A percentile compares a stretch with the other conserved stretches of the same genome.
Evolutionary conservation across 2,113 vertebrate genomes (phyloP).

Genomic region (Rana temporaria): DNA sequence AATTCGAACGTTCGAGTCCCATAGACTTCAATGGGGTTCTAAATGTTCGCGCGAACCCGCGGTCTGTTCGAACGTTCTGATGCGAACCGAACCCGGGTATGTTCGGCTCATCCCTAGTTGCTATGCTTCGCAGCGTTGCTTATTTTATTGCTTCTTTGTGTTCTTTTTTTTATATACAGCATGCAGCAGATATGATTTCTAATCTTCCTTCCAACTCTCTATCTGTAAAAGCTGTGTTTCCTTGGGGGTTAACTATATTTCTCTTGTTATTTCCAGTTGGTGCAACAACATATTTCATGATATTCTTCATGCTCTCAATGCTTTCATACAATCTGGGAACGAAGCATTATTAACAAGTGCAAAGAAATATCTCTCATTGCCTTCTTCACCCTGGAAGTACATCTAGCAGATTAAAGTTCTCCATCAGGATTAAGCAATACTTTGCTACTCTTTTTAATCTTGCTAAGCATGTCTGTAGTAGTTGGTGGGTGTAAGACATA

Average conservation of each 20-base stretch:
- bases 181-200: neutral
- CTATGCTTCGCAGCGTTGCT: too few relatives aligned
- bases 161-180: too few relatives aligned
- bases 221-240: constrained; percentile 2
- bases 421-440: constrained; percentile 51
- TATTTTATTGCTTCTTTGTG: neutral
- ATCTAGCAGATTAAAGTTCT: constrained; percentile 50
- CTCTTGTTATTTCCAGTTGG: neutral
- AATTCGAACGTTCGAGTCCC: too few relatives aligned
- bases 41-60: too few relatives aligned
- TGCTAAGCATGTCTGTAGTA: constrained; percentile 9
- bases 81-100: too few relatives aligned
- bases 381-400: constrained; percentile 33
- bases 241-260: constrained; percentile 12
- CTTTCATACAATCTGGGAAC: constrained; percentile 25
- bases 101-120: too few relatives aligned
- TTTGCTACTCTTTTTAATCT: constrained; percentile 45
- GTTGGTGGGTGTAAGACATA: constrained; percentile 30
- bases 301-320: constrained; percentile 1
- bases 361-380: constrained; percentile 45
- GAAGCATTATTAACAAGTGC: constrained; percentile 42
- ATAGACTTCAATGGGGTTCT: too few relatives aligned
- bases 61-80: too few relatives aligned
- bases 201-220: neutral
- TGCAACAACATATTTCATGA: constrained; percentile 14